These are phyloP conservation scores for Anguilla marmorata DNA, from an alignment of 2,797 vertebrate genomes.

Conservation along the genomic window DNA sequence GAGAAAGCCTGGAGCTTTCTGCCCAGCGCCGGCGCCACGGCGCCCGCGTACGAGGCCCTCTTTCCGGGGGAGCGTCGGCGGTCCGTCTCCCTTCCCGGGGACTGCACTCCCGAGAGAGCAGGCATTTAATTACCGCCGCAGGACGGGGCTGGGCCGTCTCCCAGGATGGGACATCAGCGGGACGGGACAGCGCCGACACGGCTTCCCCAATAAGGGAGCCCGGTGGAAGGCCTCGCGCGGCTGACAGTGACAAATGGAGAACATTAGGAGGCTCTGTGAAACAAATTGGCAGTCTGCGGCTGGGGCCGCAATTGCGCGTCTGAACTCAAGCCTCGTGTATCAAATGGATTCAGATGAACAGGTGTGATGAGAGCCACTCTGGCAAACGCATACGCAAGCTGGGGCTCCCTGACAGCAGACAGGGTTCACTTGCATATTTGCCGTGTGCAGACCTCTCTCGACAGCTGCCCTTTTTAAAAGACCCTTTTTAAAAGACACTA, in stretches of 20 bases:
- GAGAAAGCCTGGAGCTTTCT: neutral
- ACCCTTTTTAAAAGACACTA: constrained; percentile 35
- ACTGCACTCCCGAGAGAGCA: constrained; percentile 43
- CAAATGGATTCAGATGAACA: constrained; percentile 41
- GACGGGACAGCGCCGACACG: constrained; percentile 45
- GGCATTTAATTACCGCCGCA: constrained; percentile 52
- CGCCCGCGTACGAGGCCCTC: neutral
- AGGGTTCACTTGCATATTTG: constrained; percentile 23
- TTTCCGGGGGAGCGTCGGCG: neutral
- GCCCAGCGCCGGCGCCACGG: neutral
- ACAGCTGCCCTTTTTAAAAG: constrained; percentile 16
- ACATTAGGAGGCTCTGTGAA: constrained; percentile 51
- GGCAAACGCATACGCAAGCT: neutral
- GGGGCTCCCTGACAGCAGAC: constrained; percentile 26
- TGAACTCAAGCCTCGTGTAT: constrained; percentile 24
- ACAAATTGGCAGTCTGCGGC: constrained; percentile 49
- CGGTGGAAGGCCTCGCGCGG: constrained; percentile 45
- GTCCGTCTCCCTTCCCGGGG: constrained; percentile 15
- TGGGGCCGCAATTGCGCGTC: constrained; percentile 38
- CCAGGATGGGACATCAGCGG: constrained; percentile 48
- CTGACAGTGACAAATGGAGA: constrained; percentile 55
- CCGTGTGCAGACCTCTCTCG: constrained; percentile 11
- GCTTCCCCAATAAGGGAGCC: constrained; percentile 48
- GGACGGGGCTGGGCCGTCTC: constrained; percentile 33
- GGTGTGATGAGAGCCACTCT: constrained; percentile 36